Percentiles rank a stretch among this genome's conserved stretches.
Evolutionary conservation across 2,797 vertebrate species (phyloP).

Genomic region (Phataginus tetradactyla): DNA sequence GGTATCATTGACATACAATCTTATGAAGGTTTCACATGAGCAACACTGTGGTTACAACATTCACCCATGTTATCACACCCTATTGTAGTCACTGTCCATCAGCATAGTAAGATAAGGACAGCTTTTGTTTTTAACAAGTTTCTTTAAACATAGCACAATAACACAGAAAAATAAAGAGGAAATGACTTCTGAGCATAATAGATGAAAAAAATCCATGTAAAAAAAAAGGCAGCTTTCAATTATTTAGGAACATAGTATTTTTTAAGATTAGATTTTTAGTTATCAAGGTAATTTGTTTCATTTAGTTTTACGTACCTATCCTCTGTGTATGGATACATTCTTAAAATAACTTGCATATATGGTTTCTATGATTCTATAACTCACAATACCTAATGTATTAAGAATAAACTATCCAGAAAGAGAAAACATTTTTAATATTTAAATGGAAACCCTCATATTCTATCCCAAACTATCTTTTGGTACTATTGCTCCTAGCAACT

Average conservation of each 20-base stretch:
- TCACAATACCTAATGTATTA: not conserved
- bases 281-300: not conserved
- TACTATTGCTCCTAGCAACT: not conserved
- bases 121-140: not conserved
- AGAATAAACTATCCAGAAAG: constrained; percentile 45
- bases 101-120: not conserved
- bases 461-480: not conserved
- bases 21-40: too few relatives aligned
- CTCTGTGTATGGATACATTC: not conserved
- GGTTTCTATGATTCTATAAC: not conserved
- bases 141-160: not conserved
- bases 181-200: constrained; percentile 24
- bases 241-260: constrained; percentile 56
- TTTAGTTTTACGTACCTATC: constrained; percentile 1
- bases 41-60: too few relatives aligned
- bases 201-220: not conserved
- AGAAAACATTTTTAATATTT: constrained; percentile 35
- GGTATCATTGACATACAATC: too few relatives aligned
- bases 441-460: not conserved
- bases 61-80: too few relatives aligned
- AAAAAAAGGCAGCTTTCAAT: constrained; percentile 67
- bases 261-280: constrained; percentile 25
- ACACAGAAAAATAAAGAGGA: not conserved
- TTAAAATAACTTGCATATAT: not conserved
- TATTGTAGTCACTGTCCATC: too few relatives aligned